Base-by-base conservation (phyloP, 2,797 vertebrate genomes). In the Toxotes lorentzi region DNA sequence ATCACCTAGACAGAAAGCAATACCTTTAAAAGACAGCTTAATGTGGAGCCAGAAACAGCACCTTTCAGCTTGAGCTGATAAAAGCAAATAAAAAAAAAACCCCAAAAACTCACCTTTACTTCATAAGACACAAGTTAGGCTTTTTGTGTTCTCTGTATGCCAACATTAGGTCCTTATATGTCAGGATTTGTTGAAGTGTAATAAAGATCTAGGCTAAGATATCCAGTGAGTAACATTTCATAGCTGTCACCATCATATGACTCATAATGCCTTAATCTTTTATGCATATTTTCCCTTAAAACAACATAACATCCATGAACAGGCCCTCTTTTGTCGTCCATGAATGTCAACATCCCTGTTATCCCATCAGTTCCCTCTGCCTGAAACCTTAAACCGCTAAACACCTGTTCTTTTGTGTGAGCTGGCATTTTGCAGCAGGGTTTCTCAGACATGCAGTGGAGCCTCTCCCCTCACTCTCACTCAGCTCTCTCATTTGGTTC, bases 331-430 rank as follows among this genome's bases (percentile, higher is more conserved):
- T 95, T 95, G 94, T 95, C 79, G 84, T 76, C 43, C 76, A 30
- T 92, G 91, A 94, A 95, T 94, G 93, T 93, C 94, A 95, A 94
- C 92, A 94, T 93, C 79, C 89, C 92, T 85, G 92, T 93, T 92
- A 92, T 91, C 92, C 92, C 79, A 78, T 88, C 90, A 87, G 81
- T 40, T 91, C 88, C 71, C 85, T 90, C 81, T 60, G 88, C 78
- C 87, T 90, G 95, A 95, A 96, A 96, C 93, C 89, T 83, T 91
- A 95, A 87, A 95, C 94, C 90, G 12, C 73, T 89, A 89, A 94
- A 95, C 94, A 96, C 95, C 95, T 96, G 95, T 94, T 95, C 93
- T 86, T 95, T 95, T 95, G 95, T 95, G 88, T 70, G 86, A 86
- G 89, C 90, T 92, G 90, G 89, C 89, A 92, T 94, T 95, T 95